Evolutionary conservation across 2,888 invertebrate species (phyloP).

Genomic region (Melinaea marsaeus): DNA sequence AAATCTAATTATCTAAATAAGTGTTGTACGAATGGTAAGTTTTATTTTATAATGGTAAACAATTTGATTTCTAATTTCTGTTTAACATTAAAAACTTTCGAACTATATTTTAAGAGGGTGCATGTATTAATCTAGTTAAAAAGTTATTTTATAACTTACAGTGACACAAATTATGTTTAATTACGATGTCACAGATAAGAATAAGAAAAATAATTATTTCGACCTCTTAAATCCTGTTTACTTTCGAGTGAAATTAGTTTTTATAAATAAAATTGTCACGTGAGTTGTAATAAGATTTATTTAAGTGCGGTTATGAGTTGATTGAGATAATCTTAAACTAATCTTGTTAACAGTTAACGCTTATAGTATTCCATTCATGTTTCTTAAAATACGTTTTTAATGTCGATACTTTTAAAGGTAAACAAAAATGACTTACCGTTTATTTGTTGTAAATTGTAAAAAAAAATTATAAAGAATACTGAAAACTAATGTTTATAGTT

Average conservation of each 20-base stretch:
- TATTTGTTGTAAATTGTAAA: constrained; percentile 34
- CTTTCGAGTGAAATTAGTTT: not conserved
- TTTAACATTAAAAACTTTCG: no score
- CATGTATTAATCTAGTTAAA: no score
- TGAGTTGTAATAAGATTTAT: constrained; percentile 10
- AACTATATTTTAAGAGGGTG: no score
- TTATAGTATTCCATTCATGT: constrained; percentile 20
- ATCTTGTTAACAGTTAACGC: constrained; percentile 1
- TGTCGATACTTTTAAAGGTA: constrained; percentile 10
- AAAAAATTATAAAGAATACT: constrained; percentile 32
- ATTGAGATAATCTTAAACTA: not conserved
- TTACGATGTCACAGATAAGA: no score
- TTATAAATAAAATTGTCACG: constrained; percentile 10
- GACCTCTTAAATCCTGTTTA: no score
- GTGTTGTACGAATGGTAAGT: no score
- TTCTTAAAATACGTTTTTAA: constrained; percentile 8
- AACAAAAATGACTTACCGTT: constrained; percentile 43
- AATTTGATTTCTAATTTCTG: no score
- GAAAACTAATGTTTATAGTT: constrained; percentile 40
- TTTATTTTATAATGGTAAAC: no score
- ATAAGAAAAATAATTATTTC: no score
- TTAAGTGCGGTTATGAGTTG: not conserved
- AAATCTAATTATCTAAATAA: no score
- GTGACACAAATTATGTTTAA: no score
- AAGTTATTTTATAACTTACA: no score